Evolutionary conservation across 2,888 invertebrate species (phyloP).

Genomic region (Andrena haemorrhoa): DNA sequence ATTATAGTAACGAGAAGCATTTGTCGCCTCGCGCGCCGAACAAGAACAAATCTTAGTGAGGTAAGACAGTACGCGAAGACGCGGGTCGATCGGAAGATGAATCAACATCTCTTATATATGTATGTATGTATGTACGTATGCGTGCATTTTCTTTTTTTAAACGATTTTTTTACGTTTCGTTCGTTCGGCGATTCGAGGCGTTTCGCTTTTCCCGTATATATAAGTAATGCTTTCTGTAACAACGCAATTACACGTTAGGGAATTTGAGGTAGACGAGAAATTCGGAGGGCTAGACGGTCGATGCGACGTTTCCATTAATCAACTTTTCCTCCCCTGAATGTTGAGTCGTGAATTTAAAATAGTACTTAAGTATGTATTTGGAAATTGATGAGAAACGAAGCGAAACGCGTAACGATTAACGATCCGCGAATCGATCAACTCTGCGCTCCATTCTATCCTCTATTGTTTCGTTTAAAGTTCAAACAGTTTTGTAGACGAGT

Average conservation of each 20-base stretch:
- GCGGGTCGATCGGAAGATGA: slow-evolving; percentile 34
- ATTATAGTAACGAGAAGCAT: slow-evolving; percentile 9
- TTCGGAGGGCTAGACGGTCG: slow-evolving; percentile 23
- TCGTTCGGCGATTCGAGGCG: slow-evolving; percentile 35
- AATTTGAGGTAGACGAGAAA: slow-evolving; percentile 35
- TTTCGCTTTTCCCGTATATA: background rate
- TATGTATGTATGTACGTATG: too few relatives aligned
- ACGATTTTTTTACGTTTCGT: background rate
- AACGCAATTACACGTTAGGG: background rate
- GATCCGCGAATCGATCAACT: background rate
- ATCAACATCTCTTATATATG: background rate
- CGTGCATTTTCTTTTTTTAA: background rate
- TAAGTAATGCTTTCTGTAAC: slow-evolving; percentile 8
- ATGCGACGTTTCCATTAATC: slow-evolving; percentile 36
- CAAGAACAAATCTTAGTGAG: slow-evolving; percentile 25
- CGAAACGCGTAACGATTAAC: background rate
- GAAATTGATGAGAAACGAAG: too few relatives aligned
- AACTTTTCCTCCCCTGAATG: background rate
- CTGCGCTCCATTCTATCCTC: background rate
- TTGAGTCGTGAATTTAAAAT: too few relatives aligned
- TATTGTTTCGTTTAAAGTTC: too few relatives aligned
- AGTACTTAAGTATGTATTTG: too few relatives aligned
- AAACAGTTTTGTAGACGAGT: background rate
- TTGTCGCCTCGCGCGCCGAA: slow-evolving; percentile 8
- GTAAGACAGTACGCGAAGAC: background rate